These are phyloP conservation scores for Steatornis caripensis DNA, from an alignment of 2,113 vertebrate species.

Conservation along the genomic window DNA sequence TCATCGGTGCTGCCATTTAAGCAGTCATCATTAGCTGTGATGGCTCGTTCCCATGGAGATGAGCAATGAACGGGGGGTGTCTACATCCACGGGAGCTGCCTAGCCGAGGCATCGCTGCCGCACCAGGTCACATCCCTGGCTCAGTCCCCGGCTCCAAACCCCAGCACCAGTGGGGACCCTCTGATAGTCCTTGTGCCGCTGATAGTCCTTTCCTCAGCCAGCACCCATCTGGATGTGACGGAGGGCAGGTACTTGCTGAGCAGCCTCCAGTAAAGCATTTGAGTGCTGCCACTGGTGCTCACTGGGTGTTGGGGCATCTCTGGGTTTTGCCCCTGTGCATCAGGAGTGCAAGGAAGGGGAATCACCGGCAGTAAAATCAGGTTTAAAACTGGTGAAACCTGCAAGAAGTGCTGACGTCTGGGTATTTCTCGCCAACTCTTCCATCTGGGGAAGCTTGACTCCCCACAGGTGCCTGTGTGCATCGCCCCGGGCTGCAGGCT, in stretches of 20 bases:
- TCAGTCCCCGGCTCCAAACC: background rate
- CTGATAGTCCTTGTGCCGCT: fast-evolving
- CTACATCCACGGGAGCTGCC: background rate
- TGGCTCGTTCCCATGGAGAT: conserved; percentile 50
- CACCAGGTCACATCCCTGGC: background rate
- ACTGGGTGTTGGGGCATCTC: background rate
- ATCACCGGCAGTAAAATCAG: too few relatives aligned
- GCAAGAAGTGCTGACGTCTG: too few relatives aligned
- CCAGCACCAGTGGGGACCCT: background rate
- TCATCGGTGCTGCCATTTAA: background rate
- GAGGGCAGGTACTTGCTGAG: background rate
- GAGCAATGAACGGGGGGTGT: background rate
- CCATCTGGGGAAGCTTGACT: too few relatives aligned
- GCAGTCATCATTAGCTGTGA: conserved; percentile 15
- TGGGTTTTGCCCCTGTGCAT: background rate
- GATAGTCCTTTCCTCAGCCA: background rate
- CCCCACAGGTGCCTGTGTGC: too few relatives aligned
- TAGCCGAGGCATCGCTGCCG: background rate
- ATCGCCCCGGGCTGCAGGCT: too few relatives aligned
- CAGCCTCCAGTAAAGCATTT: background rate
- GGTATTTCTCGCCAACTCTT: too few relatives aligned
- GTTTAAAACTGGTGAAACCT: too few relatives aligned
- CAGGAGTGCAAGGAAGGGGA: background rate
- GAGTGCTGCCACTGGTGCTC: background rate
- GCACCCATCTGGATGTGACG: background rate